These are phyloP conservation scores for Dione juno DNA, from an alignment of 2,888 invertebrate species.

Conservation along the genomic window DNA sequence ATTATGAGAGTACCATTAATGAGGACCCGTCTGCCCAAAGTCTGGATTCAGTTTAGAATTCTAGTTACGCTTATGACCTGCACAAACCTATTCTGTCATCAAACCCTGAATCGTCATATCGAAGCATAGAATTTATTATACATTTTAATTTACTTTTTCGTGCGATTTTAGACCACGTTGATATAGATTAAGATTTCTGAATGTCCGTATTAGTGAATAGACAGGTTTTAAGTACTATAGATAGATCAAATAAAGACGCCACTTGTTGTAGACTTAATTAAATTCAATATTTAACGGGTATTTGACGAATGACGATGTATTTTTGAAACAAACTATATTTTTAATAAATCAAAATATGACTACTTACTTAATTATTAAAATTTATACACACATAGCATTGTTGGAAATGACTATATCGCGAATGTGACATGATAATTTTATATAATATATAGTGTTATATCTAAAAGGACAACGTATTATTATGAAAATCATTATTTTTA, in stretches of 20 bases:
- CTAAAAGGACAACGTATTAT: neutral
- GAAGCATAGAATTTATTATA: conserved; percentile 40
- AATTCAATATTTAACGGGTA: conserved; percentile 22
- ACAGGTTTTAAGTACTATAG: conserved; percentile 33
- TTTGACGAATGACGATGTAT: conserved; percentile 18
- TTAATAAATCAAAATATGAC: neutral
- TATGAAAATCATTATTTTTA: conserved; percentile 14
- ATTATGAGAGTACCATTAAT: neutral
- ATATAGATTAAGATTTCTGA: conserved; percentile 41
- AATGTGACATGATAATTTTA: conserved; percentile 11
- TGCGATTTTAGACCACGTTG: conserved; percentile 31
- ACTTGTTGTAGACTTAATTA: conserved; percentile 32
- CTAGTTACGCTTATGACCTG: conserved; percentile 29
- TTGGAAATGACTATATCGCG: conserved; percentile 6
- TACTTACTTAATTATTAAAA: neutral
- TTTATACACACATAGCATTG: neutral
- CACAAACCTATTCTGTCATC: conserved; percentile 23
- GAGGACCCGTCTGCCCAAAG: neutral
- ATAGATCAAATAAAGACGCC: conserved; percentile 36
- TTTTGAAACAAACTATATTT: neutral
- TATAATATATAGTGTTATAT: neutral
- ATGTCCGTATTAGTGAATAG: conserved; percentile 41
- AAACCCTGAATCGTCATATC: conserved; percentile 42
- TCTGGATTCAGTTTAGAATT: neutral
- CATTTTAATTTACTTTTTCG: conserved; percentile 30